These are phyloP conservation scores for Telmatochromis sp. DNA, from an alignment of 2,113 vertebrate species.

Conservation along the genomic window DNA sequence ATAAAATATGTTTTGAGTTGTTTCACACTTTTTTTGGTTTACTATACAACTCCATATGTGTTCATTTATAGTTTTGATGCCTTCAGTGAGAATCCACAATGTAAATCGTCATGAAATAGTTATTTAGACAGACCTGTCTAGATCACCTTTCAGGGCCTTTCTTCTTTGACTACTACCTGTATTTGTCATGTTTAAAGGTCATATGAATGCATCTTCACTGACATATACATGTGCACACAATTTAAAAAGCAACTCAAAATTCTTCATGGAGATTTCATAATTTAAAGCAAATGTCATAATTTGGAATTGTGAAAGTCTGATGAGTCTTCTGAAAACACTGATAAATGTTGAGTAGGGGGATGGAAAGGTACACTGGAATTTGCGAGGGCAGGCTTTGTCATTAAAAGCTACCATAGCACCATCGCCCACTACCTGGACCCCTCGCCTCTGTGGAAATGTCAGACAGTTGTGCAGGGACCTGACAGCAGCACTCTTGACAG, in stretches of 20 bases:
- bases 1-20: neutral
- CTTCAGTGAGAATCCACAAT: neutral
- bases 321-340: neutral
- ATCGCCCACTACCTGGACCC: neutral
- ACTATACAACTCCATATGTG: neutral
- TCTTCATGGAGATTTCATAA: neutral
- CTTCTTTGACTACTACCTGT: neutral
- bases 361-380: neutral
- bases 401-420: neutral
- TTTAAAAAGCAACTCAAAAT: neutral
- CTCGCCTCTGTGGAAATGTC: slow-evolving; percentile 29
- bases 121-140: neutral
- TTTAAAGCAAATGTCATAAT: neutral
- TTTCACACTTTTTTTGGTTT: neutral
- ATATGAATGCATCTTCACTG: neutral
- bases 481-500: slow-evolving; percentile 33
- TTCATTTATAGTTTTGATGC: neutral
- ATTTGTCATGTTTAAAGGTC: neutral
- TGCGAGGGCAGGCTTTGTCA: neutral
- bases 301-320: neutral
- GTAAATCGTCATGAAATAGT: neutral
- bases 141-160: neutral
- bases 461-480: slow-evolving; percentile 21
- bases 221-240: neutral
- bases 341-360: neutral